These are phyloP conservation scores for Anser cygnoides DNA, from an alignment of 2,113 vertebrate genomes.

Conservation along the genomic window DNA sequence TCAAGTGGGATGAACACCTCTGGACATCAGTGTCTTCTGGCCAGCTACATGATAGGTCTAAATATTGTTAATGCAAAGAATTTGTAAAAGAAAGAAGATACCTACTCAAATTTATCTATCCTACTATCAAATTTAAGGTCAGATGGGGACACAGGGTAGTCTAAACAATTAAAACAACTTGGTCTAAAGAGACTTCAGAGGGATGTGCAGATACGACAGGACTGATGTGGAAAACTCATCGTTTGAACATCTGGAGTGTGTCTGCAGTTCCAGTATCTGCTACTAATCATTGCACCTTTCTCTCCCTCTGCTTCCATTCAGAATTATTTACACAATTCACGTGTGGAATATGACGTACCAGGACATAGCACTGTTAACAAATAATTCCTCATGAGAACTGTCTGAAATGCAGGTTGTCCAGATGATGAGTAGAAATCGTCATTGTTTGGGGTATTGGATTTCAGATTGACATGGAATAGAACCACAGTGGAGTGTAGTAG, in stretches of 20 bases:
- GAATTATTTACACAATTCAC: neutral
- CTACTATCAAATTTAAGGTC: neutral
- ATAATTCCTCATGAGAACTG: neutral
- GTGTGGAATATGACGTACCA: neutral
- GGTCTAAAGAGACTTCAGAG: neutral
- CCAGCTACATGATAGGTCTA: neutral
- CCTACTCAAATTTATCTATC: neutral
- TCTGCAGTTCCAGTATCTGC: neutral
- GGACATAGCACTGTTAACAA: neutral
- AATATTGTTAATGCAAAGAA: neutral
- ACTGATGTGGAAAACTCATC: neutral
- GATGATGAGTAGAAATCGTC: neutral
- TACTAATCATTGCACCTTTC: neutral
- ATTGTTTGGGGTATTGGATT: neutral
- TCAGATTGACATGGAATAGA: neutral
- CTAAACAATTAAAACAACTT: neutral
- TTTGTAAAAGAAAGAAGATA: neutral
- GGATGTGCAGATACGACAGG: neutral
- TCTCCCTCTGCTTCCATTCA: neutral
- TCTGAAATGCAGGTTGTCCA: neutral
- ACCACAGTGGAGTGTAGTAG: neutral
- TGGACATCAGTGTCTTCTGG: neutral
- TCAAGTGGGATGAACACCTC: neutral
- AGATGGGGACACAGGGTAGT: neutral
- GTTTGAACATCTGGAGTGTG: neutral